These are phyloP conservation scores for Pedionomus torquatus DNA, from an alignment of 2,113 vertebrate species.

Conservation along the genomic window DNA sequence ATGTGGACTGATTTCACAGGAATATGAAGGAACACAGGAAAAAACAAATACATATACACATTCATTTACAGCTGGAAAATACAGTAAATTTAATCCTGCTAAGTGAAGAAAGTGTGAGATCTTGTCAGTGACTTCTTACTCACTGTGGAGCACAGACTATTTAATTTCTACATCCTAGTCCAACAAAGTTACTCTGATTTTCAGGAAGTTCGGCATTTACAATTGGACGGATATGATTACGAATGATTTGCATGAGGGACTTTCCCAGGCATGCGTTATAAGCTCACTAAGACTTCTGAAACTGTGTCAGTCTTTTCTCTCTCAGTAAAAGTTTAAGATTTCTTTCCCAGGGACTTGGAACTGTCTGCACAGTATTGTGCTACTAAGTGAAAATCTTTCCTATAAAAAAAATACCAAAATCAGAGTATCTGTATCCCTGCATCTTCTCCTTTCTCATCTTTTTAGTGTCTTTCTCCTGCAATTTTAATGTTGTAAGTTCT, in stretches of 20 bases:
- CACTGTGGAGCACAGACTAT: not conserved
- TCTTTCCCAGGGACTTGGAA: constrained; percentile 24
- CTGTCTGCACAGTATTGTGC: not conserved
- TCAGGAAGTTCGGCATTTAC: constrained; percentile 24
- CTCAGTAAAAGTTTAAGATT: not conserved
- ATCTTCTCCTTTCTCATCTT: not conserved
- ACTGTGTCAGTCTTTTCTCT: not conserved
- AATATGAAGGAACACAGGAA: not conserved
- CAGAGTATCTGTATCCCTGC: not conserved
- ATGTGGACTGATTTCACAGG: not conserved
- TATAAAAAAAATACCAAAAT: not conserved
- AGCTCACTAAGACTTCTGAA: constrained; percentile 27
- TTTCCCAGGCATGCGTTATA: constrained; percentile 50
- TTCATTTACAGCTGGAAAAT: not conserved
- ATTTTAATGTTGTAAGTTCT: not conserved
- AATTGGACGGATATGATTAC: not conserved
- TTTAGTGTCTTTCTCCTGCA: not conserved
- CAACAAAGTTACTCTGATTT: constrained; percentile 25
- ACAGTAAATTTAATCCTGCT: not conserved
- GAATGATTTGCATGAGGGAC: constrained; percentile 67
- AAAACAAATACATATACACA: not conserved
- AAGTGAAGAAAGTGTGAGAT: not conserved
- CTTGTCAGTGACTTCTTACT: constrained; percentile 8
- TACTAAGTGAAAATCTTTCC: not conserved
- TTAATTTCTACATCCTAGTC: constrained; percentile 9